Evolutionary conservation across 2,888 invertebrate genomes (phyloP).

Genomic region (Monochamus alternatus): DNA sequence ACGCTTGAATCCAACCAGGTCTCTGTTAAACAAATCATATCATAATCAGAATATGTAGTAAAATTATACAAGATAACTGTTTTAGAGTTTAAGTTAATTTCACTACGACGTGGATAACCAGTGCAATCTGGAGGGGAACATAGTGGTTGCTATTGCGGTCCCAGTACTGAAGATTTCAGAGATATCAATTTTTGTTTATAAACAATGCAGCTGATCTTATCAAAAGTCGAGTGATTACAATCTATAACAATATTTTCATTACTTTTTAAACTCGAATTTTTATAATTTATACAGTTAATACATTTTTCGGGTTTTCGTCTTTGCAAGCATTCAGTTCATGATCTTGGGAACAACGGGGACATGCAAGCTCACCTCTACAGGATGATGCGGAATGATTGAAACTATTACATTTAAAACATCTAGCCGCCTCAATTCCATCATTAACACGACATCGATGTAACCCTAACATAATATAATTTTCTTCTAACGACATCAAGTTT

Average conservation of each 20-base stretch:
- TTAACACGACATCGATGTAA: too few relatives aligned
- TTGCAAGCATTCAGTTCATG: background rate
- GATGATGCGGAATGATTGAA: too few relatives aligned
- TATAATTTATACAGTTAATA: background rate
- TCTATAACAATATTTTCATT: background rate
- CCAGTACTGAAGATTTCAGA: background rate
- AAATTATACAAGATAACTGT: conserved; percentile 10
- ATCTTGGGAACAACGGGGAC: too few relatives aligned
- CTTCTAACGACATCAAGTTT: too few relatives aligned
- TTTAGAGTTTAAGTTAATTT: conserved; percentile 23
- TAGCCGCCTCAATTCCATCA: too few relatives aligned
- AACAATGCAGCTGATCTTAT: background rate
- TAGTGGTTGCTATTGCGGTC: background rate
- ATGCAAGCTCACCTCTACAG: too few relatives aligned
- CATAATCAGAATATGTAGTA: conserved; percentile 18
- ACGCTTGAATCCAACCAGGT: conserved; percentile 26
- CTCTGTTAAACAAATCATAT: conserved; percentile 33
- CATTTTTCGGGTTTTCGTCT: background rate
- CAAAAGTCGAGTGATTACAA: background rate
- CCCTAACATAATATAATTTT: too few relatives aligned
- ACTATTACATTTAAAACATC: too few relatives aligned
- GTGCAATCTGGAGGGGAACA: too few relatives aligned
- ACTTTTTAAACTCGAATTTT: background rate
- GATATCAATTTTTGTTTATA: background rate
- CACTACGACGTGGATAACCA: too few relatives aligned